Conservation (phyloP, 2,888 invertebrate genomes). For the Cylindroiulus punctatus region DNA sequence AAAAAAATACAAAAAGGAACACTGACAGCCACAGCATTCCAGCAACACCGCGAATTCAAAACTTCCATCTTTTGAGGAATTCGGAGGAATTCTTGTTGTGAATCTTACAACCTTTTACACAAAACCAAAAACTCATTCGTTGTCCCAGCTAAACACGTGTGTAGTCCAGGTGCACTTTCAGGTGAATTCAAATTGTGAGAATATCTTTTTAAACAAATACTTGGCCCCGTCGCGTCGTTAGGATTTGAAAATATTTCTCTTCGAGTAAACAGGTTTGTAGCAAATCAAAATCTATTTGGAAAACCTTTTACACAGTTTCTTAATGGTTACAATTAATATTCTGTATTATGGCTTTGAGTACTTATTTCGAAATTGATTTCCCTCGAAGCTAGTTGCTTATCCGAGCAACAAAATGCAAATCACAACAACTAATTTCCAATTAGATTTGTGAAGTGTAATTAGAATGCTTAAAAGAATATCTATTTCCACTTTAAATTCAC, state of each 20-base stretch:
- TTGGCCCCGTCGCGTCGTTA: background rate
- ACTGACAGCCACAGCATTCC: no score
- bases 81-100: background rate
- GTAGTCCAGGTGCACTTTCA: background rate
- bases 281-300: no score
- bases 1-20: background rate
- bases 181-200: background rate
- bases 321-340: no score
- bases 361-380: no score
- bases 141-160: constrained; percentile 9
- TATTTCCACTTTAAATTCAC: background rate
- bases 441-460: no score
- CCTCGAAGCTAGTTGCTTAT: no score
- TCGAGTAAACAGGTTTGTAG: background rate
- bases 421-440: no score
- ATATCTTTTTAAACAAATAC: background rate
- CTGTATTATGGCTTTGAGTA: no score
- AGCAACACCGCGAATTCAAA: background rate
- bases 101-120: background rate
- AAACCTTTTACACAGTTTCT: no score
- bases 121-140: background rate
- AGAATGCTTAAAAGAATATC: no score
- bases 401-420: no score
- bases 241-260: background rate
- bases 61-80: background rate